phyloP scores from a whole-genome alignment of 1,140 invertebrate genomes.

The Drosophila navojoa region DNA sequence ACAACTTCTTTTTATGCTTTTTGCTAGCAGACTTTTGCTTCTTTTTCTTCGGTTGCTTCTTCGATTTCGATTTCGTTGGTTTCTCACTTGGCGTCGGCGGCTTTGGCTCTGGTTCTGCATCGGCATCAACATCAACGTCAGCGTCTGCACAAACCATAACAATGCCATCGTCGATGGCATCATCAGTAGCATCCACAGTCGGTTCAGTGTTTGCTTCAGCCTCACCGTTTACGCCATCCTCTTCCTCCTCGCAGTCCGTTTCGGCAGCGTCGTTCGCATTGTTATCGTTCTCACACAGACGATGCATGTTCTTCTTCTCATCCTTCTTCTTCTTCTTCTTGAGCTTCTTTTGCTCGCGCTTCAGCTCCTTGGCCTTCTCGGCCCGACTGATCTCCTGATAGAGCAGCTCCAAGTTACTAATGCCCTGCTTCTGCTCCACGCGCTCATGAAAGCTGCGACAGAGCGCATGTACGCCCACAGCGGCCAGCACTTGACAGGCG shows the following conservation, averaged over 20 bases:
- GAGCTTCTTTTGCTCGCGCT: slow-evolving; percentile 93
- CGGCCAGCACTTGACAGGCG: slow-evolving; percentile 95
- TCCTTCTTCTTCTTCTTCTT: slow-evolving; percentile 94
- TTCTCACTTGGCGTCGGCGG: slow-evolving; percentile 39
- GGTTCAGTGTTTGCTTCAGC: slow-evolving; percentile 22
- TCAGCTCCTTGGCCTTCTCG: slow-evolving; percentile 92
- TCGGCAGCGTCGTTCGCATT: slow-evolving; percentile 54
- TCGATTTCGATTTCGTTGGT: slow-evolving; percentile 77
- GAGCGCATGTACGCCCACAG: slow-evolving; percentile 93
- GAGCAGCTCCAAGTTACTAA: slow-evolving; percentile 92
- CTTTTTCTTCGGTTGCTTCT: slow-evolving; percentile 77
- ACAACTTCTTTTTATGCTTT: slow-evolving; percentile 31
- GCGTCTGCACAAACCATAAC: slow-evolving; percentile 44
- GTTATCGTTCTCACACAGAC: slow-evolving; percentile 52
- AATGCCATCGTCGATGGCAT: slow-evolving; percentile 60
- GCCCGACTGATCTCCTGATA: slow-evolving; percentile 93
- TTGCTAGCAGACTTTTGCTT: slow-evolving; percentile 64
- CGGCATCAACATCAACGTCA: slow-evolving; percentile 8
- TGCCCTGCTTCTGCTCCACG: slow-evolving; percentile 94
- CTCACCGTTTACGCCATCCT: slow-evolving; percentile 32
- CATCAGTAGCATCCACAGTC: slow-evolving; percentile 27
- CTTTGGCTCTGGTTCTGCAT: slow-evolving; percentile 16
- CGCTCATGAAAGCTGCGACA: slow-evolving; percentile 95
- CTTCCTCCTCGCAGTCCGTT: slow-evolving; percentile 53
- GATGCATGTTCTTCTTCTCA: slow-evolving; percentile 85